Evolutionary conservation across 2,113 vertebrate genomes (phyloP).

Genomic region (Recurvirostra avosetta): DNA sequence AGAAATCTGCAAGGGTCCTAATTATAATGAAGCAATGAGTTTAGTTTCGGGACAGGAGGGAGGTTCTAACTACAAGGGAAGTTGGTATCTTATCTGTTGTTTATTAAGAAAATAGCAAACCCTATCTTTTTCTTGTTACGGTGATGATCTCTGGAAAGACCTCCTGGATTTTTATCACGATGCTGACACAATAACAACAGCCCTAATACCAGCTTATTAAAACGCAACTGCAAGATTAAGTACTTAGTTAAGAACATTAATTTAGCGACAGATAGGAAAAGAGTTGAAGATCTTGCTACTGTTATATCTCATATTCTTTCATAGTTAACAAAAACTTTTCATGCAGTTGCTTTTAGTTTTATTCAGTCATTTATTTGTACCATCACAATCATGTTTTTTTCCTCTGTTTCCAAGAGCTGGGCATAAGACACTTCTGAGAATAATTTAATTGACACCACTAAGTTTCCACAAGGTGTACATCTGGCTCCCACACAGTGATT

Average conservation of each 20-base stretch:
- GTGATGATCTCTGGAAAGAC: not conserved
- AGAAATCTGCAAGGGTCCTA: constrained; percentile 48
- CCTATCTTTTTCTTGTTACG: not conserved
- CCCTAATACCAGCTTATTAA: not conserved
- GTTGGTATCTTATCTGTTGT: not conserved
- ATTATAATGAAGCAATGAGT: constrained; percentile 20
- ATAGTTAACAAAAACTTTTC: not conserved
- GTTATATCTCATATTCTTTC: not conserved
- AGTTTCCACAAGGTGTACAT: not conserved
- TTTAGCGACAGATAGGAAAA: not conserved
- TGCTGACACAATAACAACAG: not conserved
- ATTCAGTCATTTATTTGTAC: not conserved
- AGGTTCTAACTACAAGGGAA: not conserved
- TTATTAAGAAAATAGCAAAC: constrained; percentile 13
- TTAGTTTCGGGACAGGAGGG: constrained; percentile 37
- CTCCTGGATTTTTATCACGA: not conserved
- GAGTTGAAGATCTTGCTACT: not conserved
- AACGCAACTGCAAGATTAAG: not conserved
- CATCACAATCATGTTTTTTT: not conserved
- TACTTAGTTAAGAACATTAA: not conserved
- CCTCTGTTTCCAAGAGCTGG: not conserved
- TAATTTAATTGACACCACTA: not conserved
- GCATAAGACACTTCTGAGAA: not conserved
- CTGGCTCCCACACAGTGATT: not conserved
- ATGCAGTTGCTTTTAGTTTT: not conserved